These are phyloP conservation scores for Hydrophis major DNA, from an alignment of 2,797 vertebrate genomes.

Conservation along the genomic window DNA sequence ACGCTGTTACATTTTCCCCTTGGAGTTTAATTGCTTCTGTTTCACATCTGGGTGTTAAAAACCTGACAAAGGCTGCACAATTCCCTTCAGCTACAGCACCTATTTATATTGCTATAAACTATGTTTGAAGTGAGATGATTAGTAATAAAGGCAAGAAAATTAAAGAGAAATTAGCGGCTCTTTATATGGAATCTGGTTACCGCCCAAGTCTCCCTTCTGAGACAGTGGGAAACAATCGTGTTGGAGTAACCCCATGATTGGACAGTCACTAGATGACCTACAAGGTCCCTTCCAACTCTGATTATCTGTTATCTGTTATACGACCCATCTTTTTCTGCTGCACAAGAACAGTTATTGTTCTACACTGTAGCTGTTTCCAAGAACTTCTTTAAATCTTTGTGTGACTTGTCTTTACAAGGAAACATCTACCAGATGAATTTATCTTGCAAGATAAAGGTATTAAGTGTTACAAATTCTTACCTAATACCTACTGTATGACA, in stretches of 20 bases:
- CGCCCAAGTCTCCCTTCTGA: conserved; percentile 38
- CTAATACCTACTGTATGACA: not conserved
- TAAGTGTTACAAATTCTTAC: not conserved
- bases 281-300: no score
- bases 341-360: not conserved
- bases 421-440: not conserved
- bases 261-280: no score
- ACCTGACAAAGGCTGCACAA: conserved; percentile 67
- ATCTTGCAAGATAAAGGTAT: not conserved
- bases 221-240: conserved; percentile 32
- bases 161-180: conserved; percentile 61
- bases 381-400: no score
- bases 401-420: not conserved
- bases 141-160: conserved; percentile 68
- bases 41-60: conserved; percentile 71
- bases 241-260: conserved; percentile 24
- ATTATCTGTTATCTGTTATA: not conserved
- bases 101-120: conserved; percentile 70
- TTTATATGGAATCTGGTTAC: conserved; percentile 49
- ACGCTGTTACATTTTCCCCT: conserved; percentile 66
- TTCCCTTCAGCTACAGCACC: conserved; percentile 68
- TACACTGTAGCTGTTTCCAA: not conserved
- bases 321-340: not conserved
- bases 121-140: conserved; percentile 66
- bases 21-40: conserved; percentile 70